Conservation (phyloP, 2,888 invertebrate species). For the Ceraclea dissimilis region DNA sequence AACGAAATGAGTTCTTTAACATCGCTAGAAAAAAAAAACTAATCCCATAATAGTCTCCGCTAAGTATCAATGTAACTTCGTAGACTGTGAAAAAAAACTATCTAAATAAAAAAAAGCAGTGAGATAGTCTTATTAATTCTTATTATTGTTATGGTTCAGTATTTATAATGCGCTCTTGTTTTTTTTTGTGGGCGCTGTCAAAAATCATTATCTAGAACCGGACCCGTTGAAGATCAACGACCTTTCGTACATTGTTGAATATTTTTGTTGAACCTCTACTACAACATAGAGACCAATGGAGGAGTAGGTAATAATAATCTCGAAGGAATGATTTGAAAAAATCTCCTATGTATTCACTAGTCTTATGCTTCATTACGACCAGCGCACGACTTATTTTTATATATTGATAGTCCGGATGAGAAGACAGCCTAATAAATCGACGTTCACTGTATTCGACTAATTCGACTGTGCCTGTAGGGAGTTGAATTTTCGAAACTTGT, state of each 20-base stretch:
- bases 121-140: no score
- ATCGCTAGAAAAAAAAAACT: no score
- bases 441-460: background rate
- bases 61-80: background rate
- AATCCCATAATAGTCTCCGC: no score
- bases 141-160: background rate
- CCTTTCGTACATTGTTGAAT: background rate
- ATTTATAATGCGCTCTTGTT: constrained; percentile 1
- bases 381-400: background rate
- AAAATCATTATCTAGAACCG: constrained; percentile 1
- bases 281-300: background rate
- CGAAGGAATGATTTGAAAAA: background rate
- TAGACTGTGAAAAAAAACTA: background rate
- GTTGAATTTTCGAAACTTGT: no score
- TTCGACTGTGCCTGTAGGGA: no score
- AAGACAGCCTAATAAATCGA: background rate
- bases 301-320: background rate
- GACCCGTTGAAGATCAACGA: background rate
- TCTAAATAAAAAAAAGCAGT: no score
- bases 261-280: no score
- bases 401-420: background rate
- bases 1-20: no score
- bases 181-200: background rate
- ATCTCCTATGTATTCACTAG: background rate
- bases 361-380: background rate